Base-by-base conservation (phyloP, 2,888 invertebrate species). In the Eupithecia vulgata region DNA sequence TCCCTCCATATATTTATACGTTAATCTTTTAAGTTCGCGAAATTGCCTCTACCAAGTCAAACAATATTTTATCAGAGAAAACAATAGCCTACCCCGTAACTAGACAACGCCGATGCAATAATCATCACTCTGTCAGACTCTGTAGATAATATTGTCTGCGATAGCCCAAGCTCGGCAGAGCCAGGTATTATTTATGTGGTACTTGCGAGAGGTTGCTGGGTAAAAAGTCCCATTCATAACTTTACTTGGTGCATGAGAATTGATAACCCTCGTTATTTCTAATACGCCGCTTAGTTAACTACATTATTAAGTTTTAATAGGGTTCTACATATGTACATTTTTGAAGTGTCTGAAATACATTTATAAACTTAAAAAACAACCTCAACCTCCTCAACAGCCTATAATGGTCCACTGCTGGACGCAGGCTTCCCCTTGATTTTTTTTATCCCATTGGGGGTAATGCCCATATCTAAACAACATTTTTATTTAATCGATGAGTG, bases 151-250 rank as follows among this genome's bases (percentile, higher is more conserved):
- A 25, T 25, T 65, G 40, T 65, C 61, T 34, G 34, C 13, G 34
- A 61, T 61, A 61, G 34, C 57, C 57, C 21, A 57, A 25, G 30
- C 61, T 34, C 34, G 34, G 34, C 25, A 4, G 48, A 57, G 25
- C 13, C 17, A 34, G 30, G 30, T 17, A 17, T 34, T 61, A 34
- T 61, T 34, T 34, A 61, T 61, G 34, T 8, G 34, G 48, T 21
- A 52, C 21, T 10, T 52, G 17, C 8, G 17, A 61, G 17, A 34
- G 17, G 25, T 25, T 61, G 30, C 17, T 65, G 13, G 21, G 37
- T 42, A 65, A 65, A 25, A 40, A 65, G 65, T 12, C 12, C 34
- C 61, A 61, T 64, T 37, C 37, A n/a, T 64, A 64, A 64, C 37
- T 37, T 64, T 37, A 42, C 25, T 37, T n/a, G 34, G 64, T 7